phyloP scores from a whole-genome alignment of 2,797 vertebrate species.

The Halcyon badia region DNA sequence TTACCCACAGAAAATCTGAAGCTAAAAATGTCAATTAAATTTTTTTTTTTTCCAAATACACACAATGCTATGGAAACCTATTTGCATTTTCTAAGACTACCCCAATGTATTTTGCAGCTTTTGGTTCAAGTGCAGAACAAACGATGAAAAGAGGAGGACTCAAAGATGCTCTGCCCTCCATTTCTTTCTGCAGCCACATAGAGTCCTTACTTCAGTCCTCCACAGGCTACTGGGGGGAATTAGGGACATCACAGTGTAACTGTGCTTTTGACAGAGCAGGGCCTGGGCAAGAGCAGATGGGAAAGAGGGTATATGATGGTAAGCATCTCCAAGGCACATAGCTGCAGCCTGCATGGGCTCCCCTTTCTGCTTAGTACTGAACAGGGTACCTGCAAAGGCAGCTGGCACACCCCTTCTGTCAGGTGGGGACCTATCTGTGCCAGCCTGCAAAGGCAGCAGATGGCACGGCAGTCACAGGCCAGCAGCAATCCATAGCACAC shows the following conservation, averaged over 20 bases:
- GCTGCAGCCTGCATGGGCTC: constrained; percentile 3
- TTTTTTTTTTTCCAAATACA: neutral
- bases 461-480: neutral
- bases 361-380: constrained; percentile 11
- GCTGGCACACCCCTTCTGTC: neutral
- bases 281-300: neutral
- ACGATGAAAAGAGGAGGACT: neutral
- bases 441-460: constrained; percentile 28
- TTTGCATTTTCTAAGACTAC: neutral
- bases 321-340: constrained; percentile 64
- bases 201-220: constrained; percentile 45
- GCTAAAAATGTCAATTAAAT: neutral
- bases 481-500: neutral
- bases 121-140: neutral
- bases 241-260: neutral
- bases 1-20: neutral
- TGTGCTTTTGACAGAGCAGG: constrained; percentile 12
- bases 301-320: neutral
- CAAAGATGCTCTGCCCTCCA: neutral
- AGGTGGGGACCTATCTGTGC: constrained; percentile 17
- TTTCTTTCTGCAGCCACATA: neutral
- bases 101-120: neutral
- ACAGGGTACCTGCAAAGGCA: neutral
- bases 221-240: neutral
- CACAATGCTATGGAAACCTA: neutral